Conservation (phyloP, 2,113 vertebrate species). For the Dunckerocampus dactyliophorus region DNA sequence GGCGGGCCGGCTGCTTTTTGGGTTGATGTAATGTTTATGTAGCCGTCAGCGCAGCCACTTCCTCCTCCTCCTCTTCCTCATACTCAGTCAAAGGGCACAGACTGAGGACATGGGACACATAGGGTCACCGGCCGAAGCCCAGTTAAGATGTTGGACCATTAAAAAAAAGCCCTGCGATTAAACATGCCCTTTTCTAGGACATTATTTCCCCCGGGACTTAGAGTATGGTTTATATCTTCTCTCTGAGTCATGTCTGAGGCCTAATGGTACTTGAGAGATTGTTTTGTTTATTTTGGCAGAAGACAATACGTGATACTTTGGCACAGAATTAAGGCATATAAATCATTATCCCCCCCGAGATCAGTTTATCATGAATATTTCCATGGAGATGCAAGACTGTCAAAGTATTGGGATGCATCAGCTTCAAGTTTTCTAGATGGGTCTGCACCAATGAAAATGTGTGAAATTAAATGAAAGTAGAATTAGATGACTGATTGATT, state of each 20-base stretch:
- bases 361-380: constrained; percentile 34
- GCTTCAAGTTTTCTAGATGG: no score
- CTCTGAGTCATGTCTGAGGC: constrained; percentile 33
- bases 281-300: constrained; percentile 52
- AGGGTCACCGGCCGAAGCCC: constrained; percentile 13
- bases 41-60: constrained; percentile 60
- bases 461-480: no score
- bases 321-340: constrained; percentile 41
- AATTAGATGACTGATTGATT: no score
- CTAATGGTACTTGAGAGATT: constrained; percentile 36
- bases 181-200: constrained; percentile 18
- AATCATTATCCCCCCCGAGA: constrained; percentile 29
- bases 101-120: constrained; percentile 21
- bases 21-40: constrained; percentile 69
- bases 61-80: constrained; percentile 47
- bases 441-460: no score
- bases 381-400: constrained; percentile 29
- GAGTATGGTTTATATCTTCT: constrained; percentile 26
- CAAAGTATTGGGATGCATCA: constrained; percentile 4
- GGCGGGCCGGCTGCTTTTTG: constrained; percentile 32
- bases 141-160: not conserved
- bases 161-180: constrained; percentile 18
- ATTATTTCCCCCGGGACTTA: constrained; percentile 24
- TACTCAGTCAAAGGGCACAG: constrained; percentile 40
- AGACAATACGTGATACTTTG: constrained; percentile 46